phyloP scores from a whole-genome alignment of 2,888 invertebrate species.

The Hipparchia semele region DNA sequence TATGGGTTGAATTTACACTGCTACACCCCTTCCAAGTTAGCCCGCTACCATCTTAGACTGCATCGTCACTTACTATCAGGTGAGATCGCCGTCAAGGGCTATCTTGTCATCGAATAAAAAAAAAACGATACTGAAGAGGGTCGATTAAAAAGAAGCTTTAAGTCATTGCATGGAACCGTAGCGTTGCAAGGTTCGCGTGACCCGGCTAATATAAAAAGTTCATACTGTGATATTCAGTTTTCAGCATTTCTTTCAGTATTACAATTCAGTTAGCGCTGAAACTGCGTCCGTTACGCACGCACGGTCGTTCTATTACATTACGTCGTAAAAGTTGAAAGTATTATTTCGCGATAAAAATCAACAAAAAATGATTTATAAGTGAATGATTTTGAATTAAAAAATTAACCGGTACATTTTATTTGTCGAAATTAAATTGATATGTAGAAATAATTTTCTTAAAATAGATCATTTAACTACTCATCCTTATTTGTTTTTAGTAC shows the following conservation, averaged over 20 bases:
- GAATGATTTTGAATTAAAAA: background rate
- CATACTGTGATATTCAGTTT: background rate
- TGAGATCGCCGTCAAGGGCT: too few species aligned
- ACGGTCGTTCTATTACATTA: background rate
- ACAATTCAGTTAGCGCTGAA: constrained; percentile 3
- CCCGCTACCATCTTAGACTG: too few species aligned
- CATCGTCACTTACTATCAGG: too few species aligned
- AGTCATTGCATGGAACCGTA: background rate
- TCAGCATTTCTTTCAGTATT: constrained; percentile 2
- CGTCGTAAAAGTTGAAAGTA: background rate
- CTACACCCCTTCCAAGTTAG: too few species aligned
- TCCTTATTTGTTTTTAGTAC: too few species aligned
- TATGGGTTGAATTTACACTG: too few species aligned
- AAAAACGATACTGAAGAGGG: too few species aligned
- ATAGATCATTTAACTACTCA: too few species aligned
- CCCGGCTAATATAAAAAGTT: constrained; percentile 1
- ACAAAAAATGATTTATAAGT: background rate
- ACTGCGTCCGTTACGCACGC: background rate
- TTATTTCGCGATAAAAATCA: background rate
- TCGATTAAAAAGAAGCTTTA: background rate
- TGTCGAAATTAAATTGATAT: too few species aligned
- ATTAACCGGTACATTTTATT: background rate
- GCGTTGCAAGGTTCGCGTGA: constrained; percentile 1
- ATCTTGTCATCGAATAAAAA: too few species aligned
- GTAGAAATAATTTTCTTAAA: too few species aligned